Percentiles rank a stretch among this genome's conserved stretches.
These are phyloP conservation scores for Hyperoplus immaculatus DNA, from an alignment of 2,797 vertebrate species.

Conservation along the genomic window DNA sequence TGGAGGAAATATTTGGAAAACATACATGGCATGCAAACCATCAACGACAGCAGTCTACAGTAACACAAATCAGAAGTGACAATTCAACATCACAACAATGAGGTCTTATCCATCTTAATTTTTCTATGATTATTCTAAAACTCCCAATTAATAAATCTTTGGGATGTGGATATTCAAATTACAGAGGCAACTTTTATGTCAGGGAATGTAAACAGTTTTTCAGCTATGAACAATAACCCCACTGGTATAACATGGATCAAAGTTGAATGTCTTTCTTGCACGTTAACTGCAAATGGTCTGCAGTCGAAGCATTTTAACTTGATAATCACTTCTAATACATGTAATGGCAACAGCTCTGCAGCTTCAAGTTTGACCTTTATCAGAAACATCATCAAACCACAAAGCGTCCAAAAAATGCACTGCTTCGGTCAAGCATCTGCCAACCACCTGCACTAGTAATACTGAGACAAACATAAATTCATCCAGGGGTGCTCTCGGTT, in stretches of 20 bases:
- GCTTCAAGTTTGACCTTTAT: slow-evolving; percentile 20
- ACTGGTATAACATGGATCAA: neutral
- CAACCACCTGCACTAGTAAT: slow-evolving; percentile 43
- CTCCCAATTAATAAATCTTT: neutral
- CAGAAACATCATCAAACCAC: slow-evolving; percentile 26
- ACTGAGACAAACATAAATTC: slow-evolving; percentile 43
- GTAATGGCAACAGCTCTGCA: slow-evolving; percentile 7
- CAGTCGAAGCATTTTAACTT: neutral
- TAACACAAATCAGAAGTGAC: neutral
- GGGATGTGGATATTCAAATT: neutral
- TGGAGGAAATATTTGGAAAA: slow-evolving; percentile 12
- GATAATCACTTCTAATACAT: slow-evolving; percentile 7
- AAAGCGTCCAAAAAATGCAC: neutral
- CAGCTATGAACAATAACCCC: neutral
- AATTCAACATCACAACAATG: neutral
- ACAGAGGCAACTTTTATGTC: neutral
- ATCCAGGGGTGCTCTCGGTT: slow-evolving; percentile 12
- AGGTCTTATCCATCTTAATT: neutral
- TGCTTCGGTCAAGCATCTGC: slow-evolving; percentile 35
- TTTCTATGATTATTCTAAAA: neutral
- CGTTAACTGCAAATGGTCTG: slow-evolving; percentile 9
- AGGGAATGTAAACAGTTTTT: neutral
- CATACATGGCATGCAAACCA: slow-evolving; percentile 7
- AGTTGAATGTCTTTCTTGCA: neutral
- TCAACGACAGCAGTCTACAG: neutral